Evolutionary conservation across 1,140 invertebrate genomes (phyloP).

Genomic region (Tenebrio molitor): DNA sequence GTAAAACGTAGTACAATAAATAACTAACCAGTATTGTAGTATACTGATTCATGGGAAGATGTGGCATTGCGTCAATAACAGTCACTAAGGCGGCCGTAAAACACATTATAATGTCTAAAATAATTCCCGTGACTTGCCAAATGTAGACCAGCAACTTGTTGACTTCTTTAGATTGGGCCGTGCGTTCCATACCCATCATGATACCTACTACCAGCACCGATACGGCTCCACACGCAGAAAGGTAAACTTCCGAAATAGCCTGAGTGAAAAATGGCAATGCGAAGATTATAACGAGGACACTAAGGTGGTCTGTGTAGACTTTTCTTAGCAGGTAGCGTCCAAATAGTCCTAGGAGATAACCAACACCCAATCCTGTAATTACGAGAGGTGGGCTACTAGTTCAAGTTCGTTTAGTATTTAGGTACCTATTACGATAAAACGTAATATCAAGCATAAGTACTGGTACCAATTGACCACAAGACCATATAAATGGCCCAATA

Average conservation of each 20-base stretch:
- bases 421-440: neutral
- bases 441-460: neutral
- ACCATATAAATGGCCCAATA: no score
- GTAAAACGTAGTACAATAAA: neutral
- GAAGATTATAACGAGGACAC: neutral
- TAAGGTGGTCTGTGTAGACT: neutral
- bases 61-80: neutral
- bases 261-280: neutral
- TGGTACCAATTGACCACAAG: no score
- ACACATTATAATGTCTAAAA: neutral
- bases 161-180: neutral
- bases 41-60: neutral
- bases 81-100: neutral
- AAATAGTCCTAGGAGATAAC: neutral
- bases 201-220: neutral
- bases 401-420: neutral
- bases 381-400: no score
- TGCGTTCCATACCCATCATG: conserved; percentile 11
- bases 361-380: conserved; percentile 23
- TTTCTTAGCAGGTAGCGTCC: neutral
- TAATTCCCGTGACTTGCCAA: neutral
- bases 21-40: neutral
- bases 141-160: neutral
- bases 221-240: neutral
- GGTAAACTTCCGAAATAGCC: neutral